Conservation (phyloP, 2,888 invertebrate genomes). For the Odontocolon sp. region DNA sequence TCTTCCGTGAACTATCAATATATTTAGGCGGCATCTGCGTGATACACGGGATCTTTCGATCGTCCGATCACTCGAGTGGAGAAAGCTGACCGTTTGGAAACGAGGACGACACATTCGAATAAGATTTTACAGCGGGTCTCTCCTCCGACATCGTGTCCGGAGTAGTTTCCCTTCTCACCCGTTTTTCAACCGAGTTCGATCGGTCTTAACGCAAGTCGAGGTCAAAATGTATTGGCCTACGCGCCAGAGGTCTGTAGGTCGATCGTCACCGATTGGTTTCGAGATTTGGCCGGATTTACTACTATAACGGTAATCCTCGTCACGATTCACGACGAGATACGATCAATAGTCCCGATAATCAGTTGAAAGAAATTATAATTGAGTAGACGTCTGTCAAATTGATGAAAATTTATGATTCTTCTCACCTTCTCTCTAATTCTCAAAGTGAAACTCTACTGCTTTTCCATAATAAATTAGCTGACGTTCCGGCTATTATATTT, state of each 20-base stretch:
- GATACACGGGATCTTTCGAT: slow-evolving; percentile 26
- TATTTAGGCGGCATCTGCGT: slow-evolving; percentile 11
- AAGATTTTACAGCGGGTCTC: slow-evolving; percentile 63
- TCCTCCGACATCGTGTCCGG: slow-evolving; percentile 11
- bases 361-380: slow-evolving; percentile 6
- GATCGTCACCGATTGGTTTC: slow-evolving; percentile 34
- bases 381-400: neutral
- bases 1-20: slow-evolving; percentile 39
- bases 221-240: slow-evolving; percentile 23
- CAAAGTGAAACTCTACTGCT: neutral
- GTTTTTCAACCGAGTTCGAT: slow-evolving; percentile 24
- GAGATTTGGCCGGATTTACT: slow-evolving; percentile 43
- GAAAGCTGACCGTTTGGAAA: slow-evolving; percentile 73
- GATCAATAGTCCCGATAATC: slow-evolving; percentile 19
- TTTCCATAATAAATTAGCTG: neutral
- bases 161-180: slow-evolving; percentile 33
- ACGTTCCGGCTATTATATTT: neutral
- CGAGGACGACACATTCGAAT: slow-evolving; percentile 72
- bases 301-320: slow-evolving; percentile 44
- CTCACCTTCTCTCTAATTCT: neutral
- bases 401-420: slow-evolving; percentile 11
- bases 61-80: slow-evolving; percentile 62
- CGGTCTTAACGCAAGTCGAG: slow-evolving; percentile 27
- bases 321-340: slow-evolving; percentile 33
- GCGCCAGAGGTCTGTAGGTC: slow-evolving; percentile 39